A percentile compares a stretch with the other conserved stretches of the same genome.
Evolutionary conservation across 2,797 vertebrate genomes (phyloP).

Genomic region (Erpetoichthys calabaricus): DNA sequence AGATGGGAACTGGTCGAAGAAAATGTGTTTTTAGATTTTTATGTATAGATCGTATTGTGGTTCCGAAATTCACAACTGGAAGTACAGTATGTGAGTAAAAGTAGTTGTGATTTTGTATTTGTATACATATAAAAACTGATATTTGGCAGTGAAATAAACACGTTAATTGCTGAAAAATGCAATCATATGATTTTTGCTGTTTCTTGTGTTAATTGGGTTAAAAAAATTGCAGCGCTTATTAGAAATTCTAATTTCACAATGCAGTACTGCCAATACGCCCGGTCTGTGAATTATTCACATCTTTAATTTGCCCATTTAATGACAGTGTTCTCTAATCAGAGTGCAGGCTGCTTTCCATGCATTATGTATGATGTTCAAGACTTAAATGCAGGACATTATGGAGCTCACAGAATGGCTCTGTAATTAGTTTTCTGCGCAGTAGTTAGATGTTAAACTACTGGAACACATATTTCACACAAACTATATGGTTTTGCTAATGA

Average conservation of each 20-base stretch:
- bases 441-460: constrained; percentile 51
- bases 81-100: too few relatives aligned
- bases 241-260: constrained; percentile 76
- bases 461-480: constrained; percentile 25
- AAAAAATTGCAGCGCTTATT: constrained; percentile 75
- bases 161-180: constrained; percentile 48
- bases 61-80: too few relatives aligned
- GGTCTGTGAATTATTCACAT: constrained; percentile 75
- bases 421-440: constrained; percentile 71
- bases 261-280: constrained; percentile 66
- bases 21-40: too few relatives aligned
- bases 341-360: constrained; percentile 66
- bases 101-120: too few relatives aligned
- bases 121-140: too few relatives aligned
- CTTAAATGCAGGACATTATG: constrained; percentile 77
- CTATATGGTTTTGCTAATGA: constrained; percentile 25
- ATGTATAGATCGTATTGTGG: too few relatives aligned
- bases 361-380: constrained; percentile 72
- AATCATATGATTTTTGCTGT: constrained; percentile 61
- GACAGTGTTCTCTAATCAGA: constrained; percentile 73
- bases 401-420: constrained; percentile 61
- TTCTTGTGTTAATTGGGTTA: constrained; percentile 67
- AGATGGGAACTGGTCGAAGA: too few relatives aligned
- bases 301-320: constrained; percentile 78
- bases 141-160: too few relatives aligned